Evolutionary conservation across 2,888 invertebrate species (phyloP).

Genomic region (Xestia sexstrigata): DNA sequence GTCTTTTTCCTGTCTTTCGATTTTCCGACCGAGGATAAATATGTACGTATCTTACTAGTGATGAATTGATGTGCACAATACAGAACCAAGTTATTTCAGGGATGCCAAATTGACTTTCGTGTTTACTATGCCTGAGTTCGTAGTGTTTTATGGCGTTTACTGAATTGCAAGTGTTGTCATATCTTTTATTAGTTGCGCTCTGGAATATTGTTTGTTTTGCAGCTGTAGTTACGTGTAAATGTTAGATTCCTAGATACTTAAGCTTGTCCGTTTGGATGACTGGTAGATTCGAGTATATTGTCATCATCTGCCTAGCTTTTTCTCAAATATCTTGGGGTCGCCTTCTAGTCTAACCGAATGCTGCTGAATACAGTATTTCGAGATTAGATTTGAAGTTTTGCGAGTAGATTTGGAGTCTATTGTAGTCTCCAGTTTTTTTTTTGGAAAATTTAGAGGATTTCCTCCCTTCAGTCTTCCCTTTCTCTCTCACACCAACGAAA

Average conservation of each 20-base stretch:
- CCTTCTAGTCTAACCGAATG: neutral
- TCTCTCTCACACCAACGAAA: neutral
- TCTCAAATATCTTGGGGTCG: neutral
- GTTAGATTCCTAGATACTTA: neutral
- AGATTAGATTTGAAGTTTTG: neutral
- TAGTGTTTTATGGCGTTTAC: constrained; percentile 44
- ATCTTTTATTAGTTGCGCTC: constrained; percentile 31
- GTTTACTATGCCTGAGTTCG: constrained; percentile 52
- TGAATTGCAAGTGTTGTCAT: constrained; percentile 45
- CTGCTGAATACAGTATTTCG: neutral
- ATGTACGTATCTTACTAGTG: constrained; percentile 32
- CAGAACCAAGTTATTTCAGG: constrained; percentile 46
- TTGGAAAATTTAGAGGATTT: neutral
- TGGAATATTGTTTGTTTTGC: constrained; percentile 29
- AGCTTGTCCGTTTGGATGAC: neutral
- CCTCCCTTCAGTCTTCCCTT: too few species aligned
- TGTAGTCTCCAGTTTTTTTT: neutral
- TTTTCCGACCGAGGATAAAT: constrained; percentile 32
- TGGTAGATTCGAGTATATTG: neutral
- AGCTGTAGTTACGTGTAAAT: neutral
- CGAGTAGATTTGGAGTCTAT: neutral
- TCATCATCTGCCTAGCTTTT: neutral
- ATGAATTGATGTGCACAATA: constrained; percentile 49
- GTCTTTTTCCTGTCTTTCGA: constrained; percentile 53
- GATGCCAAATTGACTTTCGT: constrained; percentile 34